Evolutionary conservation across 2,888 invertebrate species (phyloP).

Genomic region (Noctua fimbriata): DNA sequence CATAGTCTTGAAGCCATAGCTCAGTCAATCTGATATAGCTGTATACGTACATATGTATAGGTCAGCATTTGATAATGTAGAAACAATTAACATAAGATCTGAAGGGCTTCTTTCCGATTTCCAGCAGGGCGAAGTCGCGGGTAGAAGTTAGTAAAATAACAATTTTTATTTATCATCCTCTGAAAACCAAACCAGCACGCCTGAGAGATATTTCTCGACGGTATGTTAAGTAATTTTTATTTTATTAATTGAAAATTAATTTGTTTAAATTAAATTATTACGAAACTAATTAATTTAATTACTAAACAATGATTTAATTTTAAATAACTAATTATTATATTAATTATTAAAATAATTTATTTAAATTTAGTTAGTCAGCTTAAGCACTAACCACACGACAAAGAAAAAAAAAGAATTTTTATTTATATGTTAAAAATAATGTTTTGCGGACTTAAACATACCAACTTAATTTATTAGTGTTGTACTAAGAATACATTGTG

Average conservation of each 20-base stretch:
- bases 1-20: neutral
- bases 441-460: neutral
- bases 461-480: neutral
- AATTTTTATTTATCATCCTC: neutral
- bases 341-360: too few species aligned
- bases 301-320: too few species aligned
- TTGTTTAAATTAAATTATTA: too few species aligned
- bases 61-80: neutral
- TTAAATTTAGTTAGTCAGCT: neutral
- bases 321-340: too few species aligned
- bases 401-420: neutral
- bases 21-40: neutral
- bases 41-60: neutral
- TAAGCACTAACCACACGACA: neutral
- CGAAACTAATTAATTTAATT: too few species aligned
- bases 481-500: neutral
- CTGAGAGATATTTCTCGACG: neutral
- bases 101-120: neutral
- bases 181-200: neutral
- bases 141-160: neutral
- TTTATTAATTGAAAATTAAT: too few species aligned
- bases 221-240: neutral
- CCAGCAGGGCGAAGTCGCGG: neutral
- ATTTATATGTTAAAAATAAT: neutral
- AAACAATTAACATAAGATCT: neutral